These are phyloP conservation scores for Gryllus longicercus DNA, from an alignment of 2,888 invertebrate genomes.

Conservation along the genomic window DNA sequence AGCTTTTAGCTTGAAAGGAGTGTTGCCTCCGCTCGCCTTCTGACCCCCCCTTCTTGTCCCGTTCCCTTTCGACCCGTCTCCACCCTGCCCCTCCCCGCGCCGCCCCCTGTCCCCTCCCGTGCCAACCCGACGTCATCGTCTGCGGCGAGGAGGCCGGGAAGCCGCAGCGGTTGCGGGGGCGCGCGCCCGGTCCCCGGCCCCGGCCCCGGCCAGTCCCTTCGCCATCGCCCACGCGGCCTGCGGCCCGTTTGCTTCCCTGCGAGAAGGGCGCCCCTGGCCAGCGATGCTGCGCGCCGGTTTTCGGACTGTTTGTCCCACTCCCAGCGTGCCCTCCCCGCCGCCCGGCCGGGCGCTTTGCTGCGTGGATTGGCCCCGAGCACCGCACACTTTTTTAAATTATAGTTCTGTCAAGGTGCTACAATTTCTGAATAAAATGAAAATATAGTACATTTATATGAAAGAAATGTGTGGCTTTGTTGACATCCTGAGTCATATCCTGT, in stretches of 20 bases:
- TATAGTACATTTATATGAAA: conserved; percentile 33
- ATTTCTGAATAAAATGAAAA: conserved; percentile 28
- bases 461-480: neutral
- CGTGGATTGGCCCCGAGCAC: neutral
- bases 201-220: neutral
- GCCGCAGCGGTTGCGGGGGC: no score
- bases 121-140: no score
- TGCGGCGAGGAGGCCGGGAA: no score
- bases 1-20: conserved; percentile 12
- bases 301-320: neutral
- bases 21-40: neutral
- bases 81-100: neutral
- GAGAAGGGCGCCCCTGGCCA: neutral
- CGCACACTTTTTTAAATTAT: conserved; percentile 7
- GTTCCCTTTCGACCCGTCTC: neutral
- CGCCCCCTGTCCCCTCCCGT: neutral
- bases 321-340: neutral
- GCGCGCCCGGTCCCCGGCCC: neutral
- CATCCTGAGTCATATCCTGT: no score
- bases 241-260: neutral
- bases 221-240: neutral
- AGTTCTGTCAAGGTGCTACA: conserved; percentile 7
- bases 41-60: neutral
- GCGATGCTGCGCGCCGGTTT: conserved; percentile 3
- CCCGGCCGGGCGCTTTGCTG: conserved; percentile 17